Percentiles rank a stretch among this genome's conserved stretches.
Evolutionary conservation across 2,888 invertebrate genomes (phyloP).

Genomic region (Himalopsyche tibetana): DNA sequence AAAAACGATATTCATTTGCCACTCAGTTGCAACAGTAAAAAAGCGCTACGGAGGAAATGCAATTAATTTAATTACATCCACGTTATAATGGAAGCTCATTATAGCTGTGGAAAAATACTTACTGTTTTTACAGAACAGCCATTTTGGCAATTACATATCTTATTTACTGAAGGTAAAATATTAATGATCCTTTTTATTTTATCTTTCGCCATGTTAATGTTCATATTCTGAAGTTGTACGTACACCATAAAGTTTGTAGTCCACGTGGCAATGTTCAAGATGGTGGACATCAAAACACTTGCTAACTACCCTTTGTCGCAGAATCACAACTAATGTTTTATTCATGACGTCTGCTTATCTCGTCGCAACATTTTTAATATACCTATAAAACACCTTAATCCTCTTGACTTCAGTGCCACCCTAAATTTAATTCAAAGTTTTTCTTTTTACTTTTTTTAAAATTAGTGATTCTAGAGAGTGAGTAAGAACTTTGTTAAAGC

Average conservation of each 20-base stretch:
- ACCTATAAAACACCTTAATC: constrained; percentile 11
- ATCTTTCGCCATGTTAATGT: too few species aligned
- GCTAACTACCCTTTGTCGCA: not conserved
- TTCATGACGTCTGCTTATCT: not conserved
- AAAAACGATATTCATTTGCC: not conserved
- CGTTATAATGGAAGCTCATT: not conserved
- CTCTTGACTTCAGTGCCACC: not conserved
- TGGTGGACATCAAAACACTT: not conserved
- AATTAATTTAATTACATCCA: not conserved
- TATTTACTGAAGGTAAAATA: too few species aligned
- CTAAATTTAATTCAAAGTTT: not conserved
- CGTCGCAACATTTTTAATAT: constrained; percentile 37
- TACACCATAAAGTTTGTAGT: too few species aligned
- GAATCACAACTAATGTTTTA: constrained; percentile 38
- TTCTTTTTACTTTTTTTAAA: too few species aligned
- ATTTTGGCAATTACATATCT: too few species aligned
- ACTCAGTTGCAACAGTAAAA: not conserved
- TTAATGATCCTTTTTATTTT: too few species aligned
- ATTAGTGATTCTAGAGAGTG: too few species aligned
- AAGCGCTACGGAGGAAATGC: not conserved
- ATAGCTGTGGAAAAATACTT: not conserved
- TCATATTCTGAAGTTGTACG: too few species aligned
- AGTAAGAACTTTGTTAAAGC: too few species aligned
- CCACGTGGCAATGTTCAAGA: not conserved
- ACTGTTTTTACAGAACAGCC: too few species aligned